Conservation (phyloP, 2,888 invertebrate genomes). For the Podabrus alpinus region DNA sequence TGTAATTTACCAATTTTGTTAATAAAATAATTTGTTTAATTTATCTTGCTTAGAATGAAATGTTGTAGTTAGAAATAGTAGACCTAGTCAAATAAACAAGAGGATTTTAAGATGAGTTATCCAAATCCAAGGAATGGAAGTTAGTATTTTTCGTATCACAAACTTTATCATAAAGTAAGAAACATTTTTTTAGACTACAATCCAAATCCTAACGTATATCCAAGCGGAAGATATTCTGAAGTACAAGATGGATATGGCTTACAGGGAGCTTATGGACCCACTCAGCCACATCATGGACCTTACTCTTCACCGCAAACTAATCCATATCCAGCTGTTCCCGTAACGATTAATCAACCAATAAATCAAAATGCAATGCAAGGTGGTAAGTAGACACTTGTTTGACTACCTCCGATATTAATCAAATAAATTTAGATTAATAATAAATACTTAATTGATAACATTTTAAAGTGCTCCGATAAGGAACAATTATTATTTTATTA, state of each 20-base stretch:
- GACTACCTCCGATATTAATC: constrained; percentile 25
- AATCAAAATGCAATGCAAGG: constrained; percentile 28
- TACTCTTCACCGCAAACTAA: constrained; percentile 41
- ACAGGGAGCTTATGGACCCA: constrained; percentile 39
- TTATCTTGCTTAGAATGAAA: neutral
- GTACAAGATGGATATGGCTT: neutral
- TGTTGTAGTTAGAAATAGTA: neutral
- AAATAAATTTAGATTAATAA: constrained; percentile 12
- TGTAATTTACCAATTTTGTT: neutral
- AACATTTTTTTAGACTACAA: neutral
- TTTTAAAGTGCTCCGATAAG: constrained; percentile 5
- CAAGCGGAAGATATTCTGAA: neutral
- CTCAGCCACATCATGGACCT: constrained; percentile 35
- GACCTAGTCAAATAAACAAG: neutral
- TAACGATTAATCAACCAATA: constrained; percentile 46
- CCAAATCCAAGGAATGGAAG: neutral
- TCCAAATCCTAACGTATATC: neutral
- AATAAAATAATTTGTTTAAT: neutral
- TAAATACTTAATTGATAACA: constrained; percentile 10
- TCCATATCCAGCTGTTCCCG: constrained; percentile 64
- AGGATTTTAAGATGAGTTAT: neutral
- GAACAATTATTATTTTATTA: constrained; percentile 21
- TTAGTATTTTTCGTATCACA: neutral
- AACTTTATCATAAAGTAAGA: neutral
- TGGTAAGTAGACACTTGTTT: constrained; percentile 15